Base-by-base conservation (phyloP, 2,797 vertebrate genomes). In the Geotria australis region DNA sequence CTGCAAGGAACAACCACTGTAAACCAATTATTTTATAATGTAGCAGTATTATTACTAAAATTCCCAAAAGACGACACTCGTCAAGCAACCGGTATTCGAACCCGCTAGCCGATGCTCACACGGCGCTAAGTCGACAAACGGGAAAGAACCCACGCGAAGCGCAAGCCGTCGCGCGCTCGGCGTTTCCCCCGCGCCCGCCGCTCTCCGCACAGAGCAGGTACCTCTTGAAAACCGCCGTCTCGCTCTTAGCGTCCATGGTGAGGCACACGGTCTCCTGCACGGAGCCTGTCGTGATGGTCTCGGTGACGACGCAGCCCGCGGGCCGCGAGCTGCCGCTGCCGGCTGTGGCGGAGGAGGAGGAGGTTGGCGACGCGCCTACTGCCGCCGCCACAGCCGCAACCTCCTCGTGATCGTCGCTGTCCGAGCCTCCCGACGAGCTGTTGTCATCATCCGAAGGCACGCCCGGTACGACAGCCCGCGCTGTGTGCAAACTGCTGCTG, bases 351-450 rank as follows among this genome's bases (percentile, higher is more conserved):
- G 24, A 24, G 38, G 24, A 38, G 38, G 24, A 38, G 5, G 24
- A 38, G 24, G 24, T 5, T 5, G 24, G 24, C 24, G 24, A 38
- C 4, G 24, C 24, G 24, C 24, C 24, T 24, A 38, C 24, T 38
- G 5, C 5, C 4, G 3, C 24, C 24, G n/a, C n/a, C n/a, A n/a
- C n/a, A n/a, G 24, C 69, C 1, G 61, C 62, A 2, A 71, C 70
- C 1, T 73, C 72, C 48, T 73, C 66, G 0, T 78, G 74, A 4
- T 83, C 77, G 24, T 79, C 72, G 1, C 78, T 76, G 68, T 78
- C 73, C 0, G 80, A 82, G 48, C 76, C 78, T 2, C 74, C 80
- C 0, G 79, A 79, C 61, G 80, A 83, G 71, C 80, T 79, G 72
- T 80, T 76, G 73, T 83, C 80, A 55, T 55, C 51, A 24, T 55